Evolutionary conservation across 2,888 invertebrate genomes (phyloP), one percentile per base, ranked within the genome.

Genomic region (Pomacea canaliculata): DNA sequence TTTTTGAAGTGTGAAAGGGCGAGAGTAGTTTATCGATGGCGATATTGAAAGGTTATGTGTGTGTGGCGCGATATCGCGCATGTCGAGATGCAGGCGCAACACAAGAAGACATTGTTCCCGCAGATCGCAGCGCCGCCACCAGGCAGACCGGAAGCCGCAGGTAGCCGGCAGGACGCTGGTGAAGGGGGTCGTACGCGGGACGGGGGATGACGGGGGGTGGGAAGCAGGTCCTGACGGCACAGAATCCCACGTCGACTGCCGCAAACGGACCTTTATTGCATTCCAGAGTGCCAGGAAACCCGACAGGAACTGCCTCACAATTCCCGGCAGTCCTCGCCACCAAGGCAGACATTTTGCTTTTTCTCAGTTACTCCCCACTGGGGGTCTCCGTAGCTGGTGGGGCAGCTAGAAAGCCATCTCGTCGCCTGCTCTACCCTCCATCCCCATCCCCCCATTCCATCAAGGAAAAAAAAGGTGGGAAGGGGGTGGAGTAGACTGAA

Each of bases 241-340:
- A 12, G 19, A 19, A 19, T 12, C 27, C 23, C 13, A 10, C n/a
- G 63, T 19, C 63, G 16, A 27, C 23, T 18, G 51, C 49, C 70
- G 70, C 70, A 51, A 70, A 23, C 59, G 70, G 59, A 59, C 70
- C 70, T 70, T 70, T 70, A 70, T 70, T 70, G 70, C 70, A 70
- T 70, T 70, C 70, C 70, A 70, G 59, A 23, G 59, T 70, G 60
- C 27, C 70, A 70, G 70, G 70, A 70, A 70, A 70, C 60, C 27
- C 70, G 16, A 56, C 70, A n/a, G 70, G 70, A 70, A 70, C 70
- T 59, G 70, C n/a, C n/a, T 27, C 49, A 59, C 23, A 70, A 56
- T 56, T 59, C 59, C 23, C 13, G n/a, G 27, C 7, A 70, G 56
- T 70, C 56, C 70, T 59, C 51, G 10, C n/a, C 51, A 68, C 68